Evolutionary conservation across 2,797 vertebrate genomes (phyloP), one percentile per base, ranked within the genome.

Genomic region (Enteromius fasciolatus): DNA sequence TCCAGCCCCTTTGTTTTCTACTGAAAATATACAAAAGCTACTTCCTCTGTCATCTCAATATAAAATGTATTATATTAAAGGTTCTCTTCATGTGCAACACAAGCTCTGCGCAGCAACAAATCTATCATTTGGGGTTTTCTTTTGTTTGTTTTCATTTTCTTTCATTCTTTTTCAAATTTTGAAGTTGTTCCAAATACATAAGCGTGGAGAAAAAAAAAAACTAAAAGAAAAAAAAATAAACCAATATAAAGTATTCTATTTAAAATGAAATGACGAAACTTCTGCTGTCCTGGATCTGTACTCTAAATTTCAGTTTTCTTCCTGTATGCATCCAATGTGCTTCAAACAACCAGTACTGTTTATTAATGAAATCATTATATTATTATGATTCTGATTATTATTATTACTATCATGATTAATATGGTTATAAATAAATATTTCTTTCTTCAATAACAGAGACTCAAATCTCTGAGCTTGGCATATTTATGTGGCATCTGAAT

Each of bases 341-440:
- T 94, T 93, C 94, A 94, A 92, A 96, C 91, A 93, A 95, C 94
- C 94, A 95, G 91, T 94, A 95, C 91, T 95, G 95, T 94, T 94
- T 95, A 94, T 93, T 88, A 91, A 93, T 90, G 87, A 89, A 91
- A 92, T 89, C 90, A 90, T 90, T 93, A 90, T 89, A 91, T 93
- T 94, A 94, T 94, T 93, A 94, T 93, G 88, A 93, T 90, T 93
- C 94, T 95, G 94, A 95, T 91, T 94, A 89, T 84, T 91, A 86
- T 91, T 92, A 92, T 90, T 93, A 94, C 81, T 89, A 91, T 90
- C 87, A 92, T 91, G 85, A 89, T 88, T 88, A 91, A 90, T 92
- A 92, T 88, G 92, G 92, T 96, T 96, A 97, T 96, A 95, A 97
- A 97, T 97, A 98, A 98, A 98, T 94, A 94, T 95, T 96, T 96